phyloP scores from a whole-genome alignment of 2,113 vertebrate species.

The Tiliqua scincoides region DNA sequence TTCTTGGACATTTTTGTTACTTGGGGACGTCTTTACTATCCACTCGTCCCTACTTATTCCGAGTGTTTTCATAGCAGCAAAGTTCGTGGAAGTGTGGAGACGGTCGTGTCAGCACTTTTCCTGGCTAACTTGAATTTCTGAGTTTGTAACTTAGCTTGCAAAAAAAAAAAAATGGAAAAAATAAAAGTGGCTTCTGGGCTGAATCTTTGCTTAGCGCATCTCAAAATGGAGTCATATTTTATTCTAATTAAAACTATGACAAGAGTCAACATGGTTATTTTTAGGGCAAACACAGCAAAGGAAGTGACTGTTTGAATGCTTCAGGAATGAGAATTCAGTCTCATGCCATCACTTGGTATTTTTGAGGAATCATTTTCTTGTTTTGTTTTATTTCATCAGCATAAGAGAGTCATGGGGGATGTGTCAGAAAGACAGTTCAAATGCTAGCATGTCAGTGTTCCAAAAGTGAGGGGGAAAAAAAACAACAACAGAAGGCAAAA shows the following conservation, averaged over 20 bases:
- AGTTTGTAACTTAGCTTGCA: constrained; percentile 32
- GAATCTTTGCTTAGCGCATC: constrained; percentile 41
- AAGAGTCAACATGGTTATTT: not conserved
- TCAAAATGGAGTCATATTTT: constrained; percentile 2
- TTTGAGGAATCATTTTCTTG: not conserved
- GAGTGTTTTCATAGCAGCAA: constrained; percentile 62
- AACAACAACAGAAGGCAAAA: not conserved
- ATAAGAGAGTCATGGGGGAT: not conserved
- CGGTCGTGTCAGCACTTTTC: constrained; percentile 60
- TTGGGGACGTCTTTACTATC: constrained; percentile 63
- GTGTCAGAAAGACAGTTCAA: not conserved
- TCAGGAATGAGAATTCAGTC: not conserved
- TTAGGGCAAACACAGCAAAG: not conserved
- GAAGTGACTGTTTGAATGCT: not conserved
- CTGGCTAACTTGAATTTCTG: constrained; percentile 58
- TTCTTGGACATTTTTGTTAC: constrained; percentile 61
- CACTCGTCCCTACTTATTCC: constrained; percentile 56
- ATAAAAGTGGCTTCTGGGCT: constrained; percentile 40
- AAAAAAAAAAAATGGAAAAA: not conserved
- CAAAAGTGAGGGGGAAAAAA: not conserved
- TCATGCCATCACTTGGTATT: not conserved
- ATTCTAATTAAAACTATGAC: not conserved
- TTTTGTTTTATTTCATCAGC: not conserved
- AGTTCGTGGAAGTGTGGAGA: constrained; percentile 47
- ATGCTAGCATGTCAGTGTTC: not conserved